Evolutionary conservation across 2,797 vertebrate genomes (phyloP), one percentile per base, ranked within the genome.

Genomic region (Cryptoblepharus egeriae): DNA sequence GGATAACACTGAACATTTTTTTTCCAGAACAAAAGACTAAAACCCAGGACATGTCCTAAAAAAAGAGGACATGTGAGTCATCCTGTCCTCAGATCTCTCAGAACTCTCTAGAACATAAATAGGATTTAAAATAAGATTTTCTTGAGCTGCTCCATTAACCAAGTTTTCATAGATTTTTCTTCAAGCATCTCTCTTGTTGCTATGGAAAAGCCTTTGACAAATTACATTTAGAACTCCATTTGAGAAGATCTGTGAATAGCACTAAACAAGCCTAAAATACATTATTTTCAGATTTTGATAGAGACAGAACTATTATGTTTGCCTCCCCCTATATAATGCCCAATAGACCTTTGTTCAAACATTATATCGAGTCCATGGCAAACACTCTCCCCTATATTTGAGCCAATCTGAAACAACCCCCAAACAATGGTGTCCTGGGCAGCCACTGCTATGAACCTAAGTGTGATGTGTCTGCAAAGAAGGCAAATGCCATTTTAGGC

Each of bases 81-180:
- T n/a, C n/a, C n/a, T n/a, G n/a, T n/a, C n/a, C n/a, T n/a, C n/a
- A n/a, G n/a, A n/a, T n/a, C n/a, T n/a, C n/a, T n/a, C n/a, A n/a
- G n/a, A n/a, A n/a, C n/a, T n/a, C n/a, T n/a, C n/a, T n/a, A n/a
- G n/a, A n/a, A n/a, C n/a, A n/a, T n/a, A 70, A 10, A 22, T 7
- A 37, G 42, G 24, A 80, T 32, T 22, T 49, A 37, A 6, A 0
- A 79, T 3, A 74, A 12, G 69, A 60, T 4, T n/a, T 8, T 61
- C 61, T 0, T 1, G 1, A 83, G 60, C 77, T 60, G 52, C 26
- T 69, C 1, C 0, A 20, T 0, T 28, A 75, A 63, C 58, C 3
- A 71, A 67, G 11, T 57, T 71, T 73, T 30, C 75, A 24, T 0
- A 18, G 8, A 10, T 52, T 64, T 35, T n/a, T n/a, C n/a, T n/a